These are phyloP conservation scores for Magallana nippona DNA, from an alignment of 2,888 invertebrate genomes.

Conservation along the genomic window DNA sequence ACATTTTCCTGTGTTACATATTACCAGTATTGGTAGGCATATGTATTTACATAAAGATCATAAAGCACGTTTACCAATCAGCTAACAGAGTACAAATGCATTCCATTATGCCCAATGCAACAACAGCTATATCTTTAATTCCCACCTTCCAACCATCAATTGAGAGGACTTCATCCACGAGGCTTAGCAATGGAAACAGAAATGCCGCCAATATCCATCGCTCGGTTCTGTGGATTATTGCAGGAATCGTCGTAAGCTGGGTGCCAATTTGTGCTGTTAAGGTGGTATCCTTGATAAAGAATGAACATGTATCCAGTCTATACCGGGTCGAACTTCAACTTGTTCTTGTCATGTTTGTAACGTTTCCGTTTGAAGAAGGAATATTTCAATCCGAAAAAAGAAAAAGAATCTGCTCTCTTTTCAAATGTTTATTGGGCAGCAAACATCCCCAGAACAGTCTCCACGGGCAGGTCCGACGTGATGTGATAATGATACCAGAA, in stretches of 20 bases:
- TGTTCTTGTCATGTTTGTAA: neutral
- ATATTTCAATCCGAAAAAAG: neutral
- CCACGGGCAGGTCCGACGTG: neutral
- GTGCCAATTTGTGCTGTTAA: neutral
- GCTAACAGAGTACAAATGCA: slow-evolving; percentile 10
- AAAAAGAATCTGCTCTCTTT: neutral
- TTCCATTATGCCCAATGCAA: neutral
- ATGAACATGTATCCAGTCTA: neutral
- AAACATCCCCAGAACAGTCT: neutral
- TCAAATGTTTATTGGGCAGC: neutral
- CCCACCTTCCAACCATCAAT: neutral
- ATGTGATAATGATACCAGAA: neutral
- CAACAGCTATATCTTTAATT: neutral
- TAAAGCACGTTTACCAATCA: neutral
- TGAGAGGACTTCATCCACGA: neutral
- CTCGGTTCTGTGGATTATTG: neutral
- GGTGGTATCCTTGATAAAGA: neutral
- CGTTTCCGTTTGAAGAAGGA: neutral
- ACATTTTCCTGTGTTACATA: neutral
- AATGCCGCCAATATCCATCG: neutral
- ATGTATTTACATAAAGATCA: neutral
- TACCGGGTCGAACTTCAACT: neutral
- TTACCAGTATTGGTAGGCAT: neutral
- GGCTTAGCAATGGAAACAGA: neutral
- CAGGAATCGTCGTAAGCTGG: neutral